A percentile compares a stretch with the other conserved stretches of the same genome.
Evolutionary conservation across 2,888 invertebrate species (phyloP).

Genomic region (Stramonita haemastoma): DNA sequence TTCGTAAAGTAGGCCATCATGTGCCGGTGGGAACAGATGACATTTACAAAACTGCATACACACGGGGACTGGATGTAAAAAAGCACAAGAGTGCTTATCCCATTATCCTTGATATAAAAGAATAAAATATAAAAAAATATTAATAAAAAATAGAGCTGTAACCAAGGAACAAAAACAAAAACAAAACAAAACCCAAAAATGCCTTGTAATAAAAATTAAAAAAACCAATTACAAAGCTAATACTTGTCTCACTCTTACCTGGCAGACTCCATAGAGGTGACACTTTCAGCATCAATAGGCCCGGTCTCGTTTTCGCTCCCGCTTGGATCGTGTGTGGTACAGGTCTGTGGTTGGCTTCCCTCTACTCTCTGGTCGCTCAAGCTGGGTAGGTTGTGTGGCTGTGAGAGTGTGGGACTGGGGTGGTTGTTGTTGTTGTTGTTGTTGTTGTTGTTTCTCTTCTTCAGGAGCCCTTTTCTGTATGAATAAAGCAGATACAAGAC

Average conservation of each 20-base stretch:
- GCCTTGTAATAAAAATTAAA: no score
- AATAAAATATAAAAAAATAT: no score
- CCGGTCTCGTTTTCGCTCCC: constrained; percentile 18
- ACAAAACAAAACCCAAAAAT: no score
- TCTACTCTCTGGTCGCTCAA: constrained; percentile 47
- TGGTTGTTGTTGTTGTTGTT: neutral
- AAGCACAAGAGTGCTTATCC: no score
- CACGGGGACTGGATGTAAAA: no score
- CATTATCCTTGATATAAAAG: no score
- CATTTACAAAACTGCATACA: no score
- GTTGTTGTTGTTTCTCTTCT: constrained; percentile 6
- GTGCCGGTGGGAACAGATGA: no score
- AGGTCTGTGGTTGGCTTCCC: constrained; percentile 50
- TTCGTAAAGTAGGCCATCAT: no score
- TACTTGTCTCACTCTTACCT: neutral
- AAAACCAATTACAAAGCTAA: no score
- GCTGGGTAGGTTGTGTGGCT: constrained; percentile 28
- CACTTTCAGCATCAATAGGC: neutral
- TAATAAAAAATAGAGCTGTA: no score
- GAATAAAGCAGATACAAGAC: neutral
- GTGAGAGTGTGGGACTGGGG: constrained; percentile 34
- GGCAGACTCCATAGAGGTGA: constrained; percentile 1
- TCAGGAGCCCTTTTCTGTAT: neutral
- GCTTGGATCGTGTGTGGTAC: constrained; percentile 46
- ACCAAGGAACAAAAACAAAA: no score